Evolutionary conservation across 2,888 invertebrate genomes (phyloP), one percentile per base, ranked within the genome.

Genomic region (Chrysolina oricalcia): DNA sequence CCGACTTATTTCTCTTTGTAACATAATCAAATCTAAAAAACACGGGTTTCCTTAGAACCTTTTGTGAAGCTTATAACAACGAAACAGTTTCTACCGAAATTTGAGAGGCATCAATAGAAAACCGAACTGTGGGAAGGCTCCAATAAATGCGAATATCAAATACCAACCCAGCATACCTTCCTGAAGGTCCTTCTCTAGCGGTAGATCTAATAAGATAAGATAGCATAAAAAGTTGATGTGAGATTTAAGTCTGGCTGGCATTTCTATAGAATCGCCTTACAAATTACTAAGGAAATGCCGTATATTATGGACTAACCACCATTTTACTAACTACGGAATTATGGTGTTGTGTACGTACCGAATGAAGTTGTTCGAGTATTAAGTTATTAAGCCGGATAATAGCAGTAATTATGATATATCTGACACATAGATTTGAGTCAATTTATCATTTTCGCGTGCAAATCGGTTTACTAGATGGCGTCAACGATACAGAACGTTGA

Each of bases 251-350:
- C 50, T 50, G 19, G 50, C 50, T 50, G 27, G 59, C 59, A 27
- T 59, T 59, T 15, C n/a, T 27, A 9, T 17, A 17, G 59, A 59
- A 59, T 59, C 35, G 59, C 23, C 23, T 23, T 59, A 59, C 59
- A 59, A 59, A 59, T 59, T 59, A 27, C 59, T 59, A 17, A 59
- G 59, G 59, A 59, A 59, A 59, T 59, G 59, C 59, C 59, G 35
- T 59, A 59, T 59, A 59, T 59, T 59, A 59, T 59, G 59, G 13
- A 35, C 59, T n/a, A 59, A 59, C 27, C 59, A 59, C 59, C n/a
- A 59, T 59, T 35, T 59, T 35, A 59, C 59, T 59, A 59, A 59
- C 59, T 59, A 59, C n/a, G n/a, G 59, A 59, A 59, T 59, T 59
- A 59, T 27, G n/a, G 27, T 59, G 35, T 53, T 13, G 53, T 59